A percentile compares a stretch with the other conserved stretches of the same genome.
Conservation (phyloP, 2,888 invertebrate genomes). For the Drosophila leonis region DNA sequence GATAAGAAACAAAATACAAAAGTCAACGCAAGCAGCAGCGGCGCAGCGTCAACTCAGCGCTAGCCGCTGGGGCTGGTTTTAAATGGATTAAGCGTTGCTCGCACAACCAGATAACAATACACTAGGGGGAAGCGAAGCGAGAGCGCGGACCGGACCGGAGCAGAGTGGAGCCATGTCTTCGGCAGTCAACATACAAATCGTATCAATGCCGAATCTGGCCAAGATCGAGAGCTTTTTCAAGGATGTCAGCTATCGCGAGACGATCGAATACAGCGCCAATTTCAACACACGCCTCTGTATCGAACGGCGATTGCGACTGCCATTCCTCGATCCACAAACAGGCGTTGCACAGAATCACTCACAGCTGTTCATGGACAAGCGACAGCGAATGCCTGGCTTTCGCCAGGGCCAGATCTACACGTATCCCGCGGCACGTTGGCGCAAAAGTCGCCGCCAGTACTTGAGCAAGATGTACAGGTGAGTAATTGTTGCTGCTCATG, state of each 20-base stretch:
- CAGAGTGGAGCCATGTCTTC: constrained; percentile 84
- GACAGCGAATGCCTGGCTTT: constrained; percentile 95
- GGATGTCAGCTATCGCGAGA: constrained; percentile 95
- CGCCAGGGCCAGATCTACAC: constrained; percentile 96
- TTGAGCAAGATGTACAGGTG: constrained; percentile 86
- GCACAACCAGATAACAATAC: constrained; percentile 51
- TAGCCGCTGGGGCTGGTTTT: constrained; percentile 60
- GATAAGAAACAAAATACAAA: constrained; percentile 60
- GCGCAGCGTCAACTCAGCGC: constrained; percentile 58
- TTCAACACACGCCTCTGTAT: constrained; percentile 96
- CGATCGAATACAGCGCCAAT: constrained; percentile 96
- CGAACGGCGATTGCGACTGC: constrained; percentile 95
- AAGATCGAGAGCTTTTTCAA: constrained; percentile 93
- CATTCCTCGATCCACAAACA: constrained; percentile 98
- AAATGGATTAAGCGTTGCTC: constrained; percentile 62
- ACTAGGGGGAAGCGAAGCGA: constrained; percentile 20
- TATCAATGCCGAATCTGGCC: constrained; percentile 89
- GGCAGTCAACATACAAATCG: constrained; percentile 89
- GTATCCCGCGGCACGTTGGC: constrained; percentile 96
- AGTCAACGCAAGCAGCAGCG: constrained; percentile 56
- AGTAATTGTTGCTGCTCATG: constrained; percentile 24
- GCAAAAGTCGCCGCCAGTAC: constrained; percentile 95
- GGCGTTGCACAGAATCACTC: constrained; percentile 98
- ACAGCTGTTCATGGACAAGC: constrained; percentile 93
- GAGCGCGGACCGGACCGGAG: constrained; percentile 18